Evolutionary conservation across 2,113 vertebrate genomes (phyloP).

Genomic region (Actenoides hombroni): DNA sequence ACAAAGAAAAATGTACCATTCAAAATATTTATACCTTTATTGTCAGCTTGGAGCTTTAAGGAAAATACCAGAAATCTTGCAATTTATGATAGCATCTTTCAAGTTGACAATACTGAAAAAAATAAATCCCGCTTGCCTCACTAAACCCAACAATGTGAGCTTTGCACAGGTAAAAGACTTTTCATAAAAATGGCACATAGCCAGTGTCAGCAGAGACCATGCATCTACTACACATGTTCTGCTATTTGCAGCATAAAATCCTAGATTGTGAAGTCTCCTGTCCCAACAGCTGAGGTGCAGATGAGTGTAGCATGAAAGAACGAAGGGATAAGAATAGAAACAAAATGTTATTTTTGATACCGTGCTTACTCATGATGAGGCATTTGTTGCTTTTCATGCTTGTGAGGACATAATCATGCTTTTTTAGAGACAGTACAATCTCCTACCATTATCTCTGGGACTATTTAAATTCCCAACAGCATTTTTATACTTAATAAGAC

Average conservation of each 20-base stretch:
- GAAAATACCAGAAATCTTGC: background rate
- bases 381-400: background rate
- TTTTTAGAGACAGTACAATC: background rate
- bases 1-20: background rate
- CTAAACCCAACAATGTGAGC: background rate
- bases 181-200: background rate
- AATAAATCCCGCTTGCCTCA: background rate
- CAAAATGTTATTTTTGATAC: constrained; percentile 12
- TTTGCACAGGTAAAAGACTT: background rate
- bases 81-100: background rate
- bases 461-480: background rate
- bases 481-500: background rate
- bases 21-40: background rate
- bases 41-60: background rate
- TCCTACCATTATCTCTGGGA: background rate
- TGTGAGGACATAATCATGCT: background rate
- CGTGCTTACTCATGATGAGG: background rate
- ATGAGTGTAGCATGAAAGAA: constrained; percentile 22
- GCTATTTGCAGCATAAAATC: background rate
- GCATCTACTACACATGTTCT: background rate
- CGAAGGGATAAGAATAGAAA: constrained; percentile 18
- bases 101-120: background rate
- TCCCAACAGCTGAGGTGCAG: constrained; percentile 30
- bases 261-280: background rate
- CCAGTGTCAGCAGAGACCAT: background rate